phyloP scores from a whole-genome alignment of 2,797 vertebrate species.

The Phoeniculus purpureus region DNA sequence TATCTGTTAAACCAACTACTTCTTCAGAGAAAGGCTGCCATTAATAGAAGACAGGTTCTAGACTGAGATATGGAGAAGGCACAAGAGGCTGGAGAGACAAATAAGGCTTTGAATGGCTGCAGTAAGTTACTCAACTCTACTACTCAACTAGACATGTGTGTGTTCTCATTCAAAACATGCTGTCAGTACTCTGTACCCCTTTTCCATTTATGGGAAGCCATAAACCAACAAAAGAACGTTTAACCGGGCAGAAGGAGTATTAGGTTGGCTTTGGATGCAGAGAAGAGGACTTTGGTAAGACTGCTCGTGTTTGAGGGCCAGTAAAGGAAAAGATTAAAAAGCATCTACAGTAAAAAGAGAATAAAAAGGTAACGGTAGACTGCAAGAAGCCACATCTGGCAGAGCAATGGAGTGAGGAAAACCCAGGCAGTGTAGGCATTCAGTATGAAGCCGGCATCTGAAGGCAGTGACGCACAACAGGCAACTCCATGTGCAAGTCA shows the following conservation, averaged over 20 bases:
- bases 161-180: not conserved
- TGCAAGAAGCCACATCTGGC: not conserved
- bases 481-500: not conserved
- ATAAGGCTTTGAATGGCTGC: not conserved
- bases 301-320: not conserved
- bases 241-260: not conserved
- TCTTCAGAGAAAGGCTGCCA: not conserved
- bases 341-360: not conserved
- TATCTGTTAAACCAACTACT: not conserved
- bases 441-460: not conserved
- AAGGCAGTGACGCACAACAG: not conserved
- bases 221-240: not conserved
- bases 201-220: not conserved
- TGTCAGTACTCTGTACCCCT: not conserved
- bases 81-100: not conserved
- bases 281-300: not conserved
- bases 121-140: not conserved
- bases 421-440: fast-evolving
- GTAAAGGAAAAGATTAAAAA: not conserved
- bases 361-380: not conserved
- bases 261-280: not conserved
- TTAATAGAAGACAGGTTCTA: not conserved
- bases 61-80: not conserved
- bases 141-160: not conserved
- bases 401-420: not conserved